A percentile compares a stretch with the other conserved stretches of the same genome.
These are phyloP conservation scores for Magallana gigas DNA, from an alignment of 1,140 invertebrate species.

Conservation along the genomic window DNA sequence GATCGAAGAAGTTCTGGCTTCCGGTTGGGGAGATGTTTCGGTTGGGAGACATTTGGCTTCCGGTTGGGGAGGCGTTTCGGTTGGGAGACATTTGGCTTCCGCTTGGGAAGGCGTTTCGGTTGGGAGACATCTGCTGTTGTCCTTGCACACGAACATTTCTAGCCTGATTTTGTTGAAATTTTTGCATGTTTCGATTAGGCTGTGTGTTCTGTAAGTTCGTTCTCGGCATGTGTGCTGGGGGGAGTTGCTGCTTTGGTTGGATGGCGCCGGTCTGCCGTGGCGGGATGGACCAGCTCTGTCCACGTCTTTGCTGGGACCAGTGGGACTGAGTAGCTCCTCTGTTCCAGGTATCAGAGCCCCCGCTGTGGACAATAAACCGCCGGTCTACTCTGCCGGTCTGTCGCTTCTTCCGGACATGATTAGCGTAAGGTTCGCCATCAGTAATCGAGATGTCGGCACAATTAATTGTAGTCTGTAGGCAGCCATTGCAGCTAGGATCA, in stretches of 20 bases:
- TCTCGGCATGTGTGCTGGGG: too few relatives aligned
- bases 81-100: not conserved
- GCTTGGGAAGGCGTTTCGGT: too few relatives aligned
- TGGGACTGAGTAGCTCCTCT: not conserved
- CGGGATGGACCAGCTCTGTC: not conserved
- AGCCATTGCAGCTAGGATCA: not conserved
- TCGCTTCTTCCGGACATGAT: not conserved
- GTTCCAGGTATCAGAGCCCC: not conserved
- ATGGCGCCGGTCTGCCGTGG: not conserved
- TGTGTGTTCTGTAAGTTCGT: not conserved
- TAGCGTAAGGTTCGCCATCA: not conserved
- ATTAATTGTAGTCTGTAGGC: not conserved
- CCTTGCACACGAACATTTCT: not conserved
- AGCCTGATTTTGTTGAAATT: not conserved
- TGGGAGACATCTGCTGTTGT: not conserved
- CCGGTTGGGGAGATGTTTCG: not conserved
- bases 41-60: not conserved
- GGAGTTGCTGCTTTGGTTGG: not conserved
- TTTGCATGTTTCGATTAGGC: not conserved
- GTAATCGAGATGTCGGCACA: not conserved
- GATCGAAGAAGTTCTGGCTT: not conserved
- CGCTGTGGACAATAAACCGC: not conserved
- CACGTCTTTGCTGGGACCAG: not conserved
- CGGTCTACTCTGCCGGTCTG: not conserved
- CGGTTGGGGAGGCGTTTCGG: not conserved